Evolutionary conservation across 2,888 invertebrate genomes (phyloP).

Genomic region (Acrocyrtus sp.): DNA sequence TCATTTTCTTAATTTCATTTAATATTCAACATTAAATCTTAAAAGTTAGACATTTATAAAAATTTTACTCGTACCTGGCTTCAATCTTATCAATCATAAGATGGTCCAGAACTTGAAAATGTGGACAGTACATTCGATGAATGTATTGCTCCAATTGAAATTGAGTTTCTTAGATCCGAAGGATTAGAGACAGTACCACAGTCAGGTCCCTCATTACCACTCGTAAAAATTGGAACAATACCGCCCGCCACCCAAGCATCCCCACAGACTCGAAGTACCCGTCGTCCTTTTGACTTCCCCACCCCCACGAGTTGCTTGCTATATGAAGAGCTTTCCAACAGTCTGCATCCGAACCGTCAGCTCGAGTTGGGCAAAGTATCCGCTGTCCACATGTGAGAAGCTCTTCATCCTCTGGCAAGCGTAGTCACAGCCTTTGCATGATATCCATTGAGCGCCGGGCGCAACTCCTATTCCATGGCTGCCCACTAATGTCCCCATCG

Average conservation of each 20-base stretch:
- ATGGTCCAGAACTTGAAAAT: slow-evolving; percentile 21
- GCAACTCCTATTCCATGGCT: slow-evolving; percentile 38
- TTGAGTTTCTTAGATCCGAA: slow-evolving; percentile 10
- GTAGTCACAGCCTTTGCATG: slow-evolving; percentile 45
- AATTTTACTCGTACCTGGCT: not conserved
- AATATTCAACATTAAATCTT: not conserved
- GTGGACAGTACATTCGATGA: slow-evolving; percentile 1
- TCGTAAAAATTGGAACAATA: slow-evolving; percentile 47
- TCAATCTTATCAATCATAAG: slow-evolving; percentile 3
- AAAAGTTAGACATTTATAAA: not conserved
- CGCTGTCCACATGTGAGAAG: slow-evolving; percentile 36
- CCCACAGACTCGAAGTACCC: slow-evolving; percentile 26
- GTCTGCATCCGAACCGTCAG: slow-evolving; percentile 15
- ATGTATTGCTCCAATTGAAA: slow-evolving; percentile 24
- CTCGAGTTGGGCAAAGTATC: slow-evolving; percentile 33
- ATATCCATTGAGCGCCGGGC: slow-evolving; percentile 39
- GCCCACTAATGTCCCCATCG: slow-evolving; percentile 39
- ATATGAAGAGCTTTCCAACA: slow-evolving; percentile 38
- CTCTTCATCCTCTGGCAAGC: slow-evolving; percentile 7
- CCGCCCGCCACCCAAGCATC: slow-evolving; percentile 30
- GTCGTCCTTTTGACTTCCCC: slow-evolving; percentile 18
- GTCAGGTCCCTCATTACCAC: slow-evolving; percentile 31
- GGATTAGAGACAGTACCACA: slow-evolving; percentile 28
- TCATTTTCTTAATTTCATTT: slow-evolving; percentile 5
- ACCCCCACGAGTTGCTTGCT: slow-evolving; percentile 41